phyloP scores from a whole-genome alignment of 2,113 vertebrate genomes.

The Laterallus jamaicensis region DNA sequence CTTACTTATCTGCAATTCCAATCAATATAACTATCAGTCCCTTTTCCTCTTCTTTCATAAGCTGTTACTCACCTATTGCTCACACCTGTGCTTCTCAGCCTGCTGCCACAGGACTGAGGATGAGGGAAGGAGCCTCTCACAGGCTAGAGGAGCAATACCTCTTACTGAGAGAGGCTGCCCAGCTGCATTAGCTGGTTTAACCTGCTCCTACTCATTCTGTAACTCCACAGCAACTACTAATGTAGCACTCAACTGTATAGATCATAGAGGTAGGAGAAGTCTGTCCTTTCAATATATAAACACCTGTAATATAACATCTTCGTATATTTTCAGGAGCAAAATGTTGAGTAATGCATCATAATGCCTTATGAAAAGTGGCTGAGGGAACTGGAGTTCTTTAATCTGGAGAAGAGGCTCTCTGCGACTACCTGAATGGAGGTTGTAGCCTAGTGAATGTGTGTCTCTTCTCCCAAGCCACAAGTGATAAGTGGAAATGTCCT shows the following conservation, averaged over 20 bases:
- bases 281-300: background rate
- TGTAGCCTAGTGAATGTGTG: too few relatives aligned
- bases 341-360: background rate
- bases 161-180: background rate
- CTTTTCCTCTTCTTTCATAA: background rate
- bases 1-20: background rate
- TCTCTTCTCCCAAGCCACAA: too few relatives aligned
- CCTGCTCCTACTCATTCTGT: background rate
- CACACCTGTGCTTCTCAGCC: background rate
- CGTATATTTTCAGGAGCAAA: background rate
- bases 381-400: too few relatives aligned
- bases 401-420: too few relatives aligned
- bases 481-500: too few relatives aligned
- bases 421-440: too few relatives aligned
- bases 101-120: background rate
- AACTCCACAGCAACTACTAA: background rate
- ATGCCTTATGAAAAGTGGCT: too few relatives aligned
- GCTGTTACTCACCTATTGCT: background rate
- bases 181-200: background rate
- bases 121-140: background rate
- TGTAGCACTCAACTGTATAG: fast-evolving
- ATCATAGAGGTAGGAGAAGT: fast-evolving
- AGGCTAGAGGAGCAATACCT: background rate
- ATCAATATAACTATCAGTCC: fast-evolving
- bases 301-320: background rate